These are phyloP conservation scores for Amphipoea lucens DNA, from an alignment of 2,888 invertebrate genomes.

Conservation along the genomic window DNA sequence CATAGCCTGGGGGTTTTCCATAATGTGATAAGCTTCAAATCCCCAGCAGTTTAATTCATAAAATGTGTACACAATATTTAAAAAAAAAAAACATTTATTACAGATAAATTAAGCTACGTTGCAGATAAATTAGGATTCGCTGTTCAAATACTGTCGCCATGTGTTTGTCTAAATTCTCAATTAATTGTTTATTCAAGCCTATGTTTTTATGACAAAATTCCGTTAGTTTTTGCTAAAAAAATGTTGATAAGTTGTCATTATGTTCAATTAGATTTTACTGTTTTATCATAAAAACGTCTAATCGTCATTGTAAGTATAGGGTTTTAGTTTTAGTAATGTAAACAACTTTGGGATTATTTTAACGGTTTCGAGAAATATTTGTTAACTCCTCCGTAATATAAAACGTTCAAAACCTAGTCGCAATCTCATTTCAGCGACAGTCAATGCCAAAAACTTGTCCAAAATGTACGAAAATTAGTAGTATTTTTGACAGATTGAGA, in stretches of 20 bases:
- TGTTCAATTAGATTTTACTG: background rate
- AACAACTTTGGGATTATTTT: slow-evolving; percentile 1
- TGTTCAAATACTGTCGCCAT: slow-evolving; percentile 26
- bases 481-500: background rate
- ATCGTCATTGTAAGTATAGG: background rate
- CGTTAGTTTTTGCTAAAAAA: background rate
- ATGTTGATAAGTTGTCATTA: too few species aligned
- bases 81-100: slow-evolving; percentile 3
- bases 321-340: slow-evolving; percentile 1
- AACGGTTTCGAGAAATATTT: background rate
- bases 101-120: background rate
- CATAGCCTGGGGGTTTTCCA: background rate
- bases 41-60: background rate
- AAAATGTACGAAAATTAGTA: background rate
- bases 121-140: background rate
- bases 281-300: slow-evolving; percentile 5
- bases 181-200: background rate
- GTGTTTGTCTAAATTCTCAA: slow-evolving; percentile 22
- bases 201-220: slow-evolving; percentile 1
- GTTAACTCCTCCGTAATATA: background rate
- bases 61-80: slow-evolving; percentile 24
- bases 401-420: background rate
- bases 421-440: background rate
- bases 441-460: background rate
- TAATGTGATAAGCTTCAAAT: background rate